Evolutionary conservation across 1,140 invertebrate species (phyloP), one percentile per base, ranked within the genome.

Genomic region (Plectus sambesii): DNA sequence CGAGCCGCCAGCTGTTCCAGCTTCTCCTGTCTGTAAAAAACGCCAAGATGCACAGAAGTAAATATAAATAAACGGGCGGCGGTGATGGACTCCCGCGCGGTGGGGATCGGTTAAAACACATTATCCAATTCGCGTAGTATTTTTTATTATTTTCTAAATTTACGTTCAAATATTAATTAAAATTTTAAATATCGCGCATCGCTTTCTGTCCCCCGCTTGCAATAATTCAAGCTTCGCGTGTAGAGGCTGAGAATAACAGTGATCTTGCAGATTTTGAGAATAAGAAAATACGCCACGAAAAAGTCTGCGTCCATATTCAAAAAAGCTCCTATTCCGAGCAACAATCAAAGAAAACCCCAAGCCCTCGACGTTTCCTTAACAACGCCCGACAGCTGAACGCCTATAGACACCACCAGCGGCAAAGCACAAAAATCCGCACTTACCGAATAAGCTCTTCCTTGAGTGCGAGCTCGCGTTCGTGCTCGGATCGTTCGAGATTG

Each of bases 1-100:
- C 93, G 79, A n/a, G 88, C 87, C 3, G 94, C 94, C 26, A 99
- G 72, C 71, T 98, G 94, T 68, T 98, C 93, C 8, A 99, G 75
- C 72, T 98, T 98, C 74, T 99, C 93, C 77, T 99, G 94, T 17
- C 93, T 80, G 53, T 9, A 65, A 61, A 56, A 44, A 27, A 50
- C 43, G 5, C 17, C 20, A 24, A 47, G 41, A 20, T 8, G 23
- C 23, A 33, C 30, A 33, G 30, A 12, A 33, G n/a, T 33, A 12
- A 33, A 33, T n/a, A 12, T 33, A 33, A 12, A n/a, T n/a, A 33
- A 33, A 33, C 30, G 12, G 30, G 30, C n/a, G 12, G 30, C 12
- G 12, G 12, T 33, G n/a, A 33, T 33, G 30, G 12, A 12, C 30
- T 12, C n/a, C n/a, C 12, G 30, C 12, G 30, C 30, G 30, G n/a